Base-by-base conservation (phyloP, 2,888 invertebrate species). In the Coecobrya sp. region DNA sequence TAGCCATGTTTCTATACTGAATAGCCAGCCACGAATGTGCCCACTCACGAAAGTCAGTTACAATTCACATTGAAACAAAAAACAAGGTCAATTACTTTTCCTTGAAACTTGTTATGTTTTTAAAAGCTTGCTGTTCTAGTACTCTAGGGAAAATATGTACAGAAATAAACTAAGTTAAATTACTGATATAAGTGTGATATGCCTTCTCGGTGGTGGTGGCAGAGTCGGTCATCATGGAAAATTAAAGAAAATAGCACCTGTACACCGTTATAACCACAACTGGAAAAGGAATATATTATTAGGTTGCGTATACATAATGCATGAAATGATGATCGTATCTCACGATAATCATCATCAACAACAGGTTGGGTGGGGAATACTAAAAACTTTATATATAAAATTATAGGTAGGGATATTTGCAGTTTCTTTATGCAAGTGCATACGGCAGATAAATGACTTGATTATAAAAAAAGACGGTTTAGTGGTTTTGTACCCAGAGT, bases 51-150 rank as follows among this genome's bases (percentile, higher is more conserved):
- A n/a, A n/a, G n/a, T n/a, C n/a, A n/a, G n/a, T n/a, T n/a, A n/a
- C 62, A 25, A 25, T 25, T 68, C 65, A 68, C 65, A 68, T 68
- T 68, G 65, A 68, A 25, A 22, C 25, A 22, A 16, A 2, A 25
- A 25, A 25, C 65, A 68, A 68, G 62, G 62, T 62, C 62, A 62
- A 62, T 62, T 62, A 25, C 62, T 55, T 55, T 55, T 55, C n/a
- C 55, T 55, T 55, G 11, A 55, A 16, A 55, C 4, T 3, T 55
- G n/a, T 55, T n/a, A n/a, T n/a, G n/a, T n/a, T n/a, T n/a, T n/a
- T n/a, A n/a, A n/a, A n/a, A n/a, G n/a, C n/a, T n/a, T n/a, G n/a
- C n/a, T n/a, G n/a, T n/a, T n/a, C n/a, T n/a, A n/a, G n/a, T 55
- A 55, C 55, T 42, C 42, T 42, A 55, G 7, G 16, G 16, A 55